Conservation (phyloP, 2,888 invertebrate species). For the Leptarthrus brevirostris region DNA sequence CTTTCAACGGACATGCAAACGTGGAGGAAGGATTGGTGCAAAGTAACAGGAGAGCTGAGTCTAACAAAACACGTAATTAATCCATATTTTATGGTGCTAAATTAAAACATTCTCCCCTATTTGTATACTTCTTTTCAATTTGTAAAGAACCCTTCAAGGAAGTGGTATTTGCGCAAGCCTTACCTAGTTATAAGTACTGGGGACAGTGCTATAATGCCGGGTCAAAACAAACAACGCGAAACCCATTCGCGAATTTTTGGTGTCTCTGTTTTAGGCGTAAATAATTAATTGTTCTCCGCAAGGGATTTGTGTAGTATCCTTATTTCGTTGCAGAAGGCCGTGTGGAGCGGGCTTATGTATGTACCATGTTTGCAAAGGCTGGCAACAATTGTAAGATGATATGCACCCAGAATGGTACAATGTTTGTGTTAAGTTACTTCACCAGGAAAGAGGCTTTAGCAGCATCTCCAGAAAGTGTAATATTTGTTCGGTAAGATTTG, state of each 20-base stretch:
- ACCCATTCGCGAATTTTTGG: slow-evolving; percentile 25
- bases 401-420: not conserved
- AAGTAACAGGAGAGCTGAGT: too few relatives aligned
- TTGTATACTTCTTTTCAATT: not conserved
- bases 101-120: too few relatives aligned
- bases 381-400: not conserved
- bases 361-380: not conserved
- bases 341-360: not conserved
- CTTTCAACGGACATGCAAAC: too few relatives aligned
- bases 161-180: slow-evolving; percentile 21
- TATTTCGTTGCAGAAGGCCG: not conserved
- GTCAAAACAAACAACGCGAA: slow-evolving; percentile 31
- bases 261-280: not conserved
- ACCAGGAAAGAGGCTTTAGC: not conserved
- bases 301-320: not conserved
- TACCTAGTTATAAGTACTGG: slow-evolving; percentile 20
- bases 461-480: not conserved
- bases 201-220: slow-evolving; percentile 2
- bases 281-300: slow-evolving; percentile 20
- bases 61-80: too few relatives aligned
- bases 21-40: too few relatives aligned
- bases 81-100: too few relatives aligned
- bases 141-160: not conserved
- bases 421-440: too few relatives aligned
- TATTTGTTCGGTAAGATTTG: not conserved